Base-by-base conservation (phyloP, 2,888 invertebrate species). In the Ichneumoninae sp. region DNA sequence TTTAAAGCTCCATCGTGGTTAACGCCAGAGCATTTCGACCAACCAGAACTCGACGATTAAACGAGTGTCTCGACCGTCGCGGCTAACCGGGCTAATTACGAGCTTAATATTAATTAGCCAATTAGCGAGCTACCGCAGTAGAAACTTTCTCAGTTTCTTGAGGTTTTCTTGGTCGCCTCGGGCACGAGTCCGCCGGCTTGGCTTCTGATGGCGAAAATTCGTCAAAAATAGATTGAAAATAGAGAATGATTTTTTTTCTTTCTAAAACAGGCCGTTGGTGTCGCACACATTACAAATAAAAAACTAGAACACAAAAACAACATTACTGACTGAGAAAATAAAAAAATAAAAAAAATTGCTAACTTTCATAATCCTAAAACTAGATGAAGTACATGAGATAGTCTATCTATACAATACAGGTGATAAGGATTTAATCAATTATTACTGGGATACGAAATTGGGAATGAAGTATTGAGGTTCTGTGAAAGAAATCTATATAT, bases 91-190 rank as follows among this genome's bases (percentile, higher is more conserved):
- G 87, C 89, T 91, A 91, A 91, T 91, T 91, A 89, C 86, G 87
- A 74, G 87, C 90, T 91, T 89, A 90, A 91, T 91, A 91, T 91
- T 91, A 90, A 91, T 91, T 89, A 91, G 88, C 88, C 90, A 91
- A 91, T 91, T 91, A 91, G 89, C 88, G 80, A 50, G 19, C 68
- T 44, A 70, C 75, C 73, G 19, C 66, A 80, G 79, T 66, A 66
- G 54, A 69, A 47, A 54, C 33, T 22, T 70, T 71, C 75, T 54
- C 33, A 65, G 70, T 30, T 77, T 63, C 47, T 81, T 70, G n/a
- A 22, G 26, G n/a, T 40, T 33, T 10, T 65, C 57, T 36, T 57
- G 33, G 26, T 22, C 57, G 57, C 74, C 60, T 30, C 57, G 47
- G 80, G 74, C 74, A 57, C 73, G 73, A 44, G 30, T n/a, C 54